Percentiles rank a stretch among this genome's conserved stretches.
Evolutionary conservation across 2,113 vertebrate genomes (phyloP).

Genomic region (Fulmarus glacialis): DNA sequence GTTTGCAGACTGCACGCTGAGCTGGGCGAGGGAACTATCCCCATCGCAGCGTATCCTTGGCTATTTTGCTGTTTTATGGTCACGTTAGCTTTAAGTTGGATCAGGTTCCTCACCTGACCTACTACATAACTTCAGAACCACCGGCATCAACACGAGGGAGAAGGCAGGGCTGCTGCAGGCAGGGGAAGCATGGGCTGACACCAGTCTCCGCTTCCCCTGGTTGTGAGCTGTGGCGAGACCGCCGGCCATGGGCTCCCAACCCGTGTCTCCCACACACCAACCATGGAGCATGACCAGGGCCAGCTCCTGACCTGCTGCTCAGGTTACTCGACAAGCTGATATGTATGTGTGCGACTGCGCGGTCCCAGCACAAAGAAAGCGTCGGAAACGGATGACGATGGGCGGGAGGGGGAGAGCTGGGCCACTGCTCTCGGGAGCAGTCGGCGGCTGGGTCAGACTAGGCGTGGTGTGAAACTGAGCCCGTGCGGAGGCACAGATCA

Average conservation of each 20-base stretch:
- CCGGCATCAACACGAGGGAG: background rate
- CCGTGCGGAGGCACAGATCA: rapidly evolving
- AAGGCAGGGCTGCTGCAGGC: background rate
- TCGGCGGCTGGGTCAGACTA: background rate
- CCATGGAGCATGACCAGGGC: rapidly evolving
- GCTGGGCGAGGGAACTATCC: background rate
- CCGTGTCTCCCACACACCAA: background rate
- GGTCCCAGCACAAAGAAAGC: background rate
- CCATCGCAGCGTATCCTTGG: rapidly evolving
- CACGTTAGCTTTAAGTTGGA: background rate
- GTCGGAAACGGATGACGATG: rapidly evolving
- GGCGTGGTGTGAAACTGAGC: background rate
- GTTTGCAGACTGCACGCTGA: background rate
- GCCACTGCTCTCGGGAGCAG: background rate
- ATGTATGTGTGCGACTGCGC: rapidly evolving
- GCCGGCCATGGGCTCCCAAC: rapidly evolving
- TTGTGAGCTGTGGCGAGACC: background rate
- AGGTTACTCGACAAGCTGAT: rapidly evolving
- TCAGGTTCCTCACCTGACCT: background rate
- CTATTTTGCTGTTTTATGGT: background rate
- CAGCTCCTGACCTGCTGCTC: background rate
- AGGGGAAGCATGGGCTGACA: background rate
- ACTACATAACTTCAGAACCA: background rate
- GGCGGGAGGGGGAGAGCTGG: background rate
- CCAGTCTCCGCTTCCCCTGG: rapidly evolving